A percentile compares a stretch with the other conserved stretches of the same genome.
Evolutionary conservation across 2,888 invertebrate genomes (phyloP).

Genomic region (Sisyra terminalis): DNA sequence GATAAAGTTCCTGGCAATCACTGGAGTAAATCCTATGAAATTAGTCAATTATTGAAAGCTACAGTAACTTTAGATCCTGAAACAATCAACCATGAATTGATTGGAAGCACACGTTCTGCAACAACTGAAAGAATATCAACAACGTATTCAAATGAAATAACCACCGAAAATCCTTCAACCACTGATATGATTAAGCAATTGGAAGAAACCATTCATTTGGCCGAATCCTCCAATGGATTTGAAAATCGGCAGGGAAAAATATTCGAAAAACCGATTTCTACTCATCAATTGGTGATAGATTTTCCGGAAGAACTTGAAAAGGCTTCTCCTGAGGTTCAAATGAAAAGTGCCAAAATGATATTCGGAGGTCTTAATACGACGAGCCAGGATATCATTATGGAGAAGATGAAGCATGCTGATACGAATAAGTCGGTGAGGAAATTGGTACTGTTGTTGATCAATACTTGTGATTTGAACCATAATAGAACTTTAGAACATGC

Average conservation of each 20-base stretch:
- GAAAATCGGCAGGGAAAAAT: not conserved
- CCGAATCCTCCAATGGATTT: slow-evolving; percentile 4
- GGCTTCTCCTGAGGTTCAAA: slow-evolving; percentile 40
- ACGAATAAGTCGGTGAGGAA: slow-evolving; percentile 58
- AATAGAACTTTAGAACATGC: slow-evolving; percentile 55
- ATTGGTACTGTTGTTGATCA: slow-evolving; percentile 57
- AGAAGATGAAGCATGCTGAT: slow-evolving; percentile 68
- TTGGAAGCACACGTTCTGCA: slow-evolving; percentile 20
- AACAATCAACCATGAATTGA: slow-evolving; percentile 44
- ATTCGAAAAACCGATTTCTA: not conserved
- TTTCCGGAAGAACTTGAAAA: slow-evolving; percentile 32
- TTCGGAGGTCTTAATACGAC: slow-evolving; percentile 60
- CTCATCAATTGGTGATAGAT: slow-evolving; percentile 23
- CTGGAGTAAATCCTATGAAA: slow-evolving; percentile 26
- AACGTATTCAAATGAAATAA: slow-evolving; percentile 13
- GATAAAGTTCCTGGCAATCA: slow-evolving; percentile 19
- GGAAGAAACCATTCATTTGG: slow-evolving; percentile 2
- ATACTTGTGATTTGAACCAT: slow-evolving; percentile 54
- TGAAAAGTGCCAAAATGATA: slow-evolving; percentile 56
- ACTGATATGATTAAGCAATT: slow-evolving; percentile 9
- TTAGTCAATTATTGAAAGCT: slow-evolving; percentile 44
- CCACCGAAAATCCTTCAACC: slow-evolving; percentile 11
- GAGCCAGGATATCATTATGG: slow-evolving; percentile 55
- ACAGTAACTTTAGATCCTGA: slow-evolving; percentile 54
- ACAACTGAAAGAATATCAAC: slow-evolving; percentile 16